Evolutionary conservation across 2,888 invertebrate species (phyloP).

Genomic region (Geotrupes spiniger): DNA sequence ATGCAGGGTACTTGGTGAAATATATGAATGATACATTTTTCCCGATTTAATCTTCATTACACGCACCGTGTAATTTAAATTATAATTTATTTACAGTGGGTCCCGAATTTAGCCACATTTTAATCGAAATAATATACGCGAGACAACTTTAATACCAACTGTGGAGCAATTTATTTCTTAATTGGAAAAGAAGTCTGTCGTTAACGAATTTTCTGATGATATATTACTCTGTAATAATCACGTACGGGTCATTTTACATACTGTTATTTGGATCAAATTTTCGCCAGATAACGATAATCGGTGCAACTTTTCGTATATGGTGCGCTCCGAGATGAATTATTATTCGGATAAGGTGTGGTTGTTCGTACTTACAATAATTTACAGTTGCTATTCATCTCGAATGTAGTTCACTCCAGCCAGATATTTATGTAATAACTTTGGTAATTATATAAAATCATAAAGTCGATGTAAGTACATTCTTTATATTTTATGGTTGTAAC

Average conservation of each 20-base stretch:
- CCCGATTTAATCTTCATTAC: constrained; percentile 11
- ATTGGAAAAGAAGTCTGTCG: constrained; percentile 25
- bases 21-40: constrained; percentile 13
- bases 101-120: constrained; percentile 11
- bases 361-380: too few species aligned
- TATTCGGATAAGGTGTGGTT: constrained; percentile 2
- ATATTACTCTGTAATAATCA: constrained; percentile 26
- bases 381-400: too few species aligned
- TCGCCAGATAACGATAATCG: constrained; percentile 16
- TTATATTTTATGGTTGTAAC: too few species aligned
- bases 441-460: too few species aligned
- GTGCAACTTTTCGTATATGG: constrained; percentile 17
- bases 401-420: too few species aligned
- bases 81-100: constrained; percentile 10
- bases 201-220: constrained; percentile 24
- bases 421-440: too few species aligned
- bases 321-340: constrained; percentile 3
- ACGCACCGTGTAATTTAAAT: constrained; percentile 8
- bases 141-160: constrained; percentile 3
- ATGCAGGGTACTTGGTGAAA: constrained; percentile 9
- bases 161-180: constrained; percentile 27
- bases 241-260: constrained; percentile 10
- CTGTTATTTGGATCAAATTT: constrained; percentile 20
- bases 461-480: too few species aligned
- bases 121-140: constrained; percentile 11